Evolutionary conservation across 2,797 vertebrate genomes (phyloP).

Genomic region (Falco concolor): DNA sequence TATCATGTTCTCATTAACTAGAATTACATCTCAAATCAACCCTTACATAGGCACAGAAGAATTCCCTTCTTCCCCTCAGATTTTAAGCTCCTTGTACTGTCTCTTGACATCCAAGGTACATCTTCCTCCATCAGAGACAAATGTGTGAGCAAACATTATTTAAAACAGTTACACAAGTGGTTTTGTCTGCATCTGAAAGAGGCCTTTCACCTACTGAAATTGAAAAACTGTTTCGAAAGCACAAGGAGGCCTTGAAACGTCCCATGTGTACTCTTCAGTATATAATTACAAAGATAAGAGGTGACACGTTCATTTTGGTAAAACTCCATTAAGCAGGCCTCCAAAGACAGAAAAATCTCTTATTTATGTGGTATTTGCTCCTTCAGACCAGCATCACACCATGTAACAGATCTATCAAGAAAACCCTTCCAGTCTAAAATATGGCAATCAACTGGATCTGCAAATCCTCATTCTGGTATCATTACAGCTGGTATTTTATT

Average conservation of each 20-base stretch:
- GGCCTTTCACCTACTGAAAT: conserved; percentile 22
- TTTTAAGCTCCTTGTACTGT: not conserved
- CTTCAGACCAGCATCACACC: not conserved
- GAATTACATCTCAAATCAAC: not conserved
- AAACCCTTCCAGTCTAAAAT: not conserved
- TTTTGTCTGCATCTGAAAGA: not conserved
- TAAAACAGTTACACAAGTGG: not conserved
- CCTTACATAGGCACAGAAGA: not conserved
- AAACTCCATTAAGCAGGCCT: not conserved
- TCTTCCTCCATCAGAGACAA: not conserved
- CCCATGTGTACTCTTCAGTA: not conserved
- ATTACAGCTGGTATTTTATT: not conserved
- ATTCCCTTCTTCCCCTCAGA: not conserved
- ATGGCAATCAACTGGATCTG: not conserved
- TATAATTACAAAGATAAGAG: conserved; percentile 11
- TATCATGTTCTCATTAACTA: not conserved
- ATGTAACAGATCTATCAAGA: not conserved
- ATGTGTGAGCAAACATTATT: not conserved
- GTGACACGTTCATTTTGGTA: conserved; percentile 2
- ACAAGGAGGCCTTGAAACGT: not conserved
- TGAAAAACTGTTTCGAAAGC: conserved; percentile 11
- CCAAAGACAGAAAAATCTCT: not conserved
- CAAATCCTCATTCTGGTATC: not conserved
- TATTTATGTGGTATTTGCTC: not conserved
- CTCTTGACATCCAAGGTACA: not conserved